Percentiles rank a stretch among this genome's conserved stretches.
phyloP scores from a whole-genome alignment of 2,113 vertebrate genomes.

The Ctenodactylus gundi region DNA sequence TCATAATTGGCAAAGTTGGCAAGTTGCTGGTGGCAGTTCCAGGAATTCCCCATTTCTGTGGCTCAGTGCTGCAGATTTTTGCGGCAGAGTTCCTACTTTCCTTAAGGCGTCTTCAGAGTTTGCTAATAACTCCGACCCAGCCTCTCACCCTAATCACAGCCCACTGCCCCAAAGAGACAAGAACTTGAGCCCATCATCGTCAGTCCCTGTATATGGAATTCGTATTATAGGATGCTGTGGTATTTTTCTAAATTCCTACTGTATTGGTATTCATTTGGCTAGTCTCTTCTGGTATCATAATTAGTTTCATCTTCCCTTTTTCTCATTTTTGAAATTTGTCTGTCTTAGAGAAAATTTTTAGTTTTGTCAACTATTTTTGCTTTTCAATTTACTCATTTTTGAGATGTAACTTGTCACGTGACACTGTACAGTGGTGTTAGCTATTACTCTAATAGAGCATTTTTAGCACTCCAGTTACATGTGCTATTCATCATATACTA shows the following conservation, averaged over 20 bases:
- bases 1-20: background rate
- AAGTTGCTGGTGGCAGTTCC: background rate
- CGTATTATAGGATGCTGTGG: background rate
- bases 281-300: background rate
- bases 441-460: no score
- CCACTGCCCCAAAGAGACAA: background rate
- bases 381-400: background rate
- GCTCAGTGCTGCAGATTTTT: background rate
- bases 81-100: background rate
- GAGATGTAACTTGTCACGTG: no score
- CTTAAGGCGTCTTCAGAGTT: background rate
- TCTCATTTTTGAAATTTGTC: background rate
- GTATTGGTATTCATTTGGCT: background rate
- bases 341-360: background rate
- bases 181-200: background rate
- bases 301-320: background rate
- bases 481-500: no score
- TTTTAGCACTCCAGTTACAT: no score
- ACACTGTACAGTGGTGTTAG: no score
- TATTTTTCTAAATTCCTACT: background rate
- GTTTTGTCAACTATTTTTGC: background rate
- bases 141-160: background rate
- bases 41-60: background rate
- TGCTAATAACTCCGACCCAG: rapidly evolving
- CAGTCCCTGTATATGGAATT: background rate